Conservation (phyloP, 2,797 vertebrate species). For the Gambusia yucatana region DNA sequence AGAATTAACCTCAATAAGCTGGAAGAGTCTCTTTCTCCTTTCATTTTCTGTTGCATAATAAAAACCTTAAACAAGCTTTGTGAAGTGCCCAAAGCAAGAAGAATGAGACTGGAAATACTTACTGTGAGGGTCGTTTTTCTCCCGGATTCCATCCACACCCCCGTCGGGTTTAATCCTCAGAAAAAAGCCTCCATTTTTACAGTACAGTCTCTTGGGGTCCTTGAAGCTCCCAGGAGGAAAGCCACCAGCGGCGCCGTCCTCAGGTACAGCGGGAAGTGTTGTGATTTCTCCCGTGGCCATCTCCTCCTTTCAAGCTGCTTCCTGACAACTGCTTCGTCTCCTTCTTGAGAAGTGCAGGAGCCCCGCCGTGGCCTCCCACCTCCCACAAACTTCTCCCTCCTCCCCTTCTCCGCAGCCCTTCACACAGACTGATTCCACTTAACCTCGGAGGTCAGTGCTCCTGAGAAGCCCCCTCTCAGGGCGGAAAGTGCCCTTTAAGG, state of each 20-base stretch:
- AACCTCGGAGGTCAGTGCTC: conserved; percentile 69
- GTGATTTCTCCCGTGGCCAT: conserved; percentile 91
- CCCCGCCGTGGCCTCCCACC: conserved; percentile 71
- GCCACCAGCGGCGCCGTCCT: conserved; percentile 82
- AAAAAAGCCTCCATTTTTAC: conserved; percentile 97
- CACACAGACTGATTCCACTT: conserved; percentile 61
- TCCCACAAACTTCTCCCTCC: conserved; percentile 57
- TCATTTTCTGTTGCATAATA: conserved; percentile 38
- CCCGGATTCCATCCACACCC: conserved; percentile 91
- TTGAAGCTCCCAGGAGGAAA: conserved; percentile 91
- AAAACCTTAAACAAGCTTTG: conserved; percentile 65
- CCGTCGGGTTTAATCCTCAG: conserved; percentile 93
- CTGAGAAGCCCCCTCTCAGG: conserved; percentile 39
- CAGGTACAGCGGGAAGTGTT: conserved; percentile 87
- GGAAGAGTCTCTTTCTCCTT: conserved; percentile 64
- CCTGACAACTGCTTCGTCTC: conserved; percentile 56
- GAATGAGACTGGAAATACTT: conserved; percentile 74
- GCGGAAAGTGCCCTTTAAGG: conserved; percentile 51
- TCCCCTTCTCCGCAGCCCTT: conserved; percentile 61
- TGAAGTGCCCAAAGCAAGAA: conserved; percentile 36
- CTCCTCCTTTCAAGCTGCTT: conserved; percentile 53
- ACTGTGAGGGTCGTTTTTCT: conserved; percentile 95
- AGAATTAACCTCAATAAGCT: conserved; percentile 38
- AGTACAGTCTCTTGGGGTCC: conserved; percentile 95
- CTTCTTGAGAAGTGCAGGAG: conserved; percentile 61